Evolutionary conservation across 2,888 invertebrate species (phyloP), one percentile per base, ranked within the genome.

Genomic region (Calameuta idolon): DNA sequence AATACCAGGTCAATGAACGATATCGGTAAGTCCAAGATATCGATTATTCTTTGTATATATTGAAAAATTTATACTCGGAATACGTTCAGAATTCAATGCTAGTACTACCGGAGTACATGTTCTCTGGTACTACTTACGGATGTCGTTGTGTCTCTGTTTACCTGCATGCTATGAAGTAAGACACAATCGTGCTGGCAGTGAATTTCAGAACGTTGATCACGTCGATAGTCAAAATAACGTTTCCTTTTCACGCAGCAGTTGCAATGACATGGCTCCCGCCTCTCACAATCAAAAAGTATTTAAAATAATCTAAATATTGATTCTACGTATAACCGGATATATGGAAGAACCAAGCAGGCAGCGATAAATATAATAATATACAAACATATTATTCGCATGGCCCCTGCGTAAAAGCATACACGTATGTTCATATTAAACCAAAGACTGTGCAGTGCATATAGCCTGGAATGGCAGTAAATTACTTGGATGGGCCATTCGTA

Each of bases 401-500:
- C 23, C 5, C 5, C 55, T 23, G 55, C 9, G 23, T 55, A 23
- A 15, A 55, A 23, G 0, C 55, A 9, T 23, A 55, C 23, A 55
- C 55, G 55, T 9, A 55, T 23, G 55, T 55, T 23, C 23, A 55
- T 9, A 55, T 55, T 55, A 55, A 55, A 2, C 23, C 9, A 55
- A 9, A 55, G 23, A 55, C 9, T 23, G 23, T 9, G 55, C 9
- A 55, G 23, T 55, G 23, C 15, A 55, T 9, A 37, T 74, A 76
- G 34, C 71, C 55, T 79, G 77, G 79, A 69, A 87, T 87, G 87
- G 85, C 86, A 77, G 84, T 87, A 79, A 87, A 85, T 80, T 87
- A 83, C 78, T 81, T 85, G 81, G 95, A 95, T 85, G 95, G 95
- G 79, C 96, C 96, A 69, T 96, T 96, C 89, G 93, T 96, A 87